Conservation (phyloP, 2,797 vertebrate species). For the Carapus acus region DNA sequence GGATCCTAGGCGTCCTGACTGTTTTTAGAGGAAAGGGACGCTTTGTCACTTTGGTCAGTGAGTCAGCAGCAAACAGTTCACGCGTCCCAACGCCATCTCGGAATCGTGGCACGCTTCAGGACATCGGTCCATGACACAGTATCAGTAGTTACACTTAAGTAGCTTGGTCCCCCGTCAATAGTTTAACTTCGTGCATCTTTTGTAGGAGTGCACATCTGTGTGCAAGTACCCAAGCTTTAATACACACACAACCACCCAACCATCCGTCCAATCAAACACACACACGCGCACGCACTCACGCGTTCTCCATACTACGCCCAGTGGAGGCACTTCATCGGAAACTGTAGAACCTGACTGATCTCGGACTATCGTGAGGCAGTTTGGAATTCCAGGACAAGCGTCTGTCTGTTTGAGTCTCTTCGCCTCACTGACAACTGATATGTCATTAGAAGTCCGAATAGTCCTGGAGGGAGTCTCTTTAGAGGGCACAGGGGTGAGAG, state of each 20-base stretch:
- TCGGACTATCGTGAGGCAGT: slow-evolving; percentile 67
- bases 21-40: slow-evolving; percentile 46
- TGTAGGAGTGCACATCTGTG: slow-evolving; percentile 51
- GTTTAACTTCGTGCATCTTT: slow-evolving; percentile 54
- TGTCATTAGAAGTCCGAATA: slow-evolving; percentile 8
- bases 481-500: slow-evolving; percentile 6
- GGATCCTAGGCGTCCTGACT: slow-evolving; percentile 44
- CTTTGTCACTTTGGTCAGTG: slow-evolving; percentile 71
- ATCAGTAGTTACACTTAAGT: slow-evolving; percentile 76
- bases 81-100: slow-evolving; percentile 56
- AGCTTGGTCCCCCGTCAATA: slow-evolving; percentile 66
- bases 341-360: slow-evolving; percentile 61
- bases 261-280: slow-evolving; percentile 35
- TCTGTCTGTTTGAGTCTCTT: slow-evolving; percentile 40
- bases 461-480: slow-evolving; percentile 7
- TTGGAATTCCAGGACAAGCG: slow-evolving; percentile 25
- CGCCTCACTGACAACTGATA: slow-evolving; percentile 1
- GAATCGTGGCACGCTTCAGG: slow-evolving; percentile 63
- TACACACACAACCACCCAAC: slow-evolving; percentile 47
- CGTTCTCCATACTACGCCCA: slow-evolving; percentile 57
- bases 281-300: slow-evolving; percentile 32
- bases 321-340: slow-evolving; percentile 72
- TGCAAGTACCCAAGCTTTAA: slow-evolving; percentile 62
- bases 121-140: slow-evolving; percentile 67
- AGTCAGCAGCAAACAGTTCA: slow-evolving; percentile 73